Evolutionary conservation across 2,113 vertebrate genomes (phyloP), one percentile per base, ranked within the genome.

Genomic region (Verasper variegatus): DNA sequence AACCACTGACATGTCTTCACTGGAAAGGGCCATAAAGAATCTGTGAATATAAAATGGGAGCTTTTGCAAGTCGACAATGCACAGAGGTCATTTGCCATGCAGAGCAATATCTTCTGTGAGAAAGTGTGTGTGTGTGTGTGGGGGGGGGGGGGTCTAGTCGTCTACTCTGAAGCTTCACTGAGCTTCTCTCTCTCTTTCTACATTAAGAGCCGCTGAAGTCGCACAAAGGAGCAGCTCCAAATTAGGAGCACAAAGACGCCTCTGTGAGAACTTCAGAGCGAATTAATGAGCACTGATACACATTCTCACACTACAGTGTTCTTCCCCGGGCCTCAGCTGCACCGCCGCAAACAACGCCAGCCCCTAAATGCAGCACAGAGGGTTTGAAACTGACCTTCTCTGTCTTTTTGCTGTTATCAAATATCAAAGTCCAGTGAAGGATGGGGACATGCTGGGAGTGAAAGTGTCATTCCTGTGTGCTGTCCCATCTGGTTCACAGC

Each of bases 261-360:
- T 87, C 92, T 94, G 92, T 94, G 89, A 74, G 83, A 72, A 86
- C 86, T 88, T 84, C 92, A 87, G 78, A 79, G 82, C 8, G 86
- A 94, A 93, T 92, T 91, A 93, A 94, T 93, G 92, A 92, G 88
- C 76, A 81, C 64, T 85, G 86, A 91, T 91, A 89, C 89, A 87
- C 92, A 87, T 90, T 90, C 86, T 88, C 92, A 91, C 89, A 86
- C 83, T 83, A 21, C 23, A 24, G 74, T 76, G 82, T 90, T 87
- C 78, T 67, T 66, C 70, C 71, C 56, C 49, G 52, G 71, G 84
- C 82, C 77, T 84, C 85, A 73, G 82, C 78, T 86, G 82, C 74
- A 54, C 68, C 21, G 5, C 42, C 31, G 56, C 57, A 72, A 77
- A 88, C 76, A 78, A 61, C 31, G 57, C 74, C 63, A 58, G 57